Conservation (phyloP, 2,113 vertebrate species). For the Mionectes macconnelli region DNA sequence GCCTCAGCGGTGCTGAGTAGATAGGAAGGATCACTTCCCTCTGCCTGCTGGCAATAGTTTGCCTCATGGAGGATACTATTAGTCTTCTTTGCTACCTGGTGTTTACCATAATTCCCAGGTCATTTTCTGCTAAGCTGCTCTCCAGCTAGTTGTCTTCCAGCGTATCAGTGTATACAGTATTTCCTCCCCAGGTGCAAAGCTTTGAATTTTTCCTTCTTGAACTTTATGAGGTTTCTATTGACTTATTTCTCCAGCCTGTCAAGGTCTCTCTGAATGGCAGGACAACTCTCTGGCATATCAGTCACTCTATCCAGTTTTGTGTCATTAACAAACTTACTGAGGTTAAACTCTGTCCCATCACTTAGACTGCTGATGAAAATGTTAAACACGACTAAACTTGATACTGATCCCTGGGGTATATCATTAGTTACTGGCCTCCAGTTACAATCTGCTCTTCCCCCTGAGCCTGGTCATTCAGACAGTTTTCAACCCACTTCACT, state of each 20-base stretch:
- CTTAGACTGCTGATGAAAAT: neutral
- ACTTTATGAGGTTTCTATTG: neutral
- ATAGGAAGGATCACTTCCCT: neutral
- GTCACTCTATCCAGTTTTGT: neutral
- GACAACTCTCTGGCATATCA: neutral
- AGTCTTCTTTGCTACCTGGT: neutral
- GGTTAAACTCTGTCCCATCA: neutral
- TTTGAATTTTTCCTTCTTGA: neutral
- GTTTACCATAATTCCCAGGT: neutral
- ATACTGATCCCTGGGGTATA: neutral
- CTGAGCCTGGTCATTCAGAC: neutral
- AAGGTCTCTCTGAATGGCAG: neutral
- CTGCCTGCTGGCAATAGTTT: neutral
- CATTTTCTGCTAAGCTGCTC: neutral
- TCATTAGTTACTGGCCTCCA: neutral
- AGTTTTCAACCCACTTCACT: neutral
- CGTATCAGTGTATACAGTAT: neutral
- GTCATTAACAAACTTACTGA: neutral
- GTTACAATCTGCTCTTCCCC: neutral
- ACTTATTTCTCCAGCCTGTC: neutral
- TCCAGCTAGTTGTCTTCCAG: neutral
- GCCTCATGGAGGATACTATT: neutral
- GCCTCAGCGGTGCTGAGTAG: neutral
- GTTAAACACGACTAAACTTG: neutral
- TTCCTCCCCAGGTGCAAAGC: neutral